Evolutionary conservation across 2,113 vertebrate species (phyloP), one percentile per base, ranked within the genome.

Genomic region (Rana temporaria): DNA sequence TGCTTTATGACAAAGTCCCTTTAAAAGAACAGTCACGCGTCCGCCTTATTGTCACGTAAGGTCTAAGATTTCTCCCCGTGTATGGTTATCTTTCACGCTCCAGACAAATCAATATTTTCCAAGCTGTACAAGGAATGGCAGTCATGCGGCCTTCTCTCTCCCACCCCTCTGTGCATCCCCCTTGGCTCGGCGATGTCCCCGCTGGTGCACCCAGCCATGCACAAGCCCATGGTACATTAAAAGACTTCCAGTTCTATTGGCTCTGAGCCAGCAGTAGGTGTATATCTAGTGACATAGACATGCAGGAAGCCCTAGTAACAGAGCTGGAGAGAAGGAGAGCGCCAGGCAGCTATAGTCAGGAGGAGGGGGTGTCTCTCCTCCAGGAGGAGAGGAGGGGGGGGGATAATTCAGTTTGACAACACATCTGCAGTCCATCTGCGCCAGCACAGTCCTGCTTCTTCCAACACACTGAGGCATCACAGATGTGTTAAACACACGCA

Each of bases 351-450:
- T 52, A 64, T 64, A 81, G 79, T 34, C 79, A 81, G 79, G 67
- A 81, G 68, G 59, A 81, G 68, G 59, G 70, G 48, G 48, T 34
- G 60, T 65, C 60, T 82, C 42, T 55, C 80, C 38, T 57, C 71
- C 79, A 63, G 53, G 55, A 79, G 65, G 34, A 74, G 69, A 63
- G 24, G 24, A 52, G 8, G 17, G 65, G 77, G 77, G 65, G 48
- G 70, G 60, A 55, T 73, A 63, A 72, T 72, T 74, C 79, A 82
- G 80, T 82, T 74, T 82, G 80, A 82, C 80, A 82, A 73, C 80
- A 82, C 80, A 82, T 66, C 80, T 74, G 79, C 79, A 82, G 70
- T 82, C 79, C 79, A 72, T 82, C 79, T 82, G 69, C 79, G 60
- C 70, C 70, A 82, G 79, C 62, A 64, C 60, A 56, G 30, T 74